Evolutionary conservation across 2,888 invertebrate genomes (phyloP).

Genomic region (Eupithecia subumbrata): DNA sequence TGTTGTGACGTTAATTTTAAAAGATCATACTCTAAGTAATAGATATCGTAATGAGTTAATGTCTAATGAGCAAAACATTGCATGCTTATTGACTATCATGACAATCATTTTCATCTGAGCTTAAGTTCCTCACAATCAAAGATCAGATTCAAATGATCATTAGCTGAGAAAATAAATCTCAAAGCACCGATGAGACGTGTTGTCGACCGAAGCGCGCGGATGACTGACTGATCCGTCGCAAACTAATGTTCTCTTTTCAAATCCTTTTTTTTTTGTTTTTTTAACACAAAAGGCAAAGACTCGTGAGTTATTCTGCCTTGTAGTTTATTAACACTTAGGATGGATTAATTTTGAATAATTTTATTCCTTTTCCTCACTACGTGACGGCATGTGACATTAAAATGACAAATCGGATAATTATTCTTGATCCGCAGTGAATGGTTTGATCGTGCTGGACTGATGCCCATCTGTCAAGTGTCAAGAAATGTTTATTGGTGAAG

Average conservation of each 20-base stretch:
- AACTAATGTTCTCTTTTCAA: slow-evolving; percentile 80
- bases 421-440: slow-evolving; percentile 78
- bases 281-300: slow-evolving; percentile 77
- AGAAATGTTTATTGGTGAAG: slow-evolving; percentile 52
- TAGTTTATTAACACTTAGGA: slow-evolving; percentile 74
- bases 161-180: slow-evolving; percentile 59
- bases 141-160: slow-evolving; percentile 70
- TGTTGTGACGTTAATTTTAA: neutral
- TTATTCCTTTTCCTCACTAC: slow-evolving; percentile 69
- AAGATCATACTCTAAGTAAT: neutral
- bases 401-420: slow-evolving; percentile 84
- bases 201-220: slow-evolving; percentile 69
- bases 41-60: neutral
- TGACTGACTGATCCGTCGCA: slow-evolving; percentile 81
- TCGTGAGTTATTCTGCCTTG: slow-evolving; percentile 80
- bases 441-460: slow-evolving; percentile 71
- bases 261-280: slow-evolving; percentile 64
- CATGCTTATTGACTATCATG: slow-evolving; percentile 11
- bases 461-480: slow-evolving; percentile 57
- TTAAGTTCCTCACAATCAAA: slow-evolving; percentile 44
- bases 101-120: slow-evolving; percentile 34
- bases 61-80: slow-evolving; percentile 29
- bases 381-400: slow-evolving; percentile 84
- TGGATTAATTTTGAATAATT: slow-evolving; percentile 80
- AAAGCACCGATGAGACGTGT: slow-evolving; percentile 73